Evolutionary conservation across 2,888 invertebrate species (phyloP).

Genomic region (Drosophila maculinotata): DNA sequence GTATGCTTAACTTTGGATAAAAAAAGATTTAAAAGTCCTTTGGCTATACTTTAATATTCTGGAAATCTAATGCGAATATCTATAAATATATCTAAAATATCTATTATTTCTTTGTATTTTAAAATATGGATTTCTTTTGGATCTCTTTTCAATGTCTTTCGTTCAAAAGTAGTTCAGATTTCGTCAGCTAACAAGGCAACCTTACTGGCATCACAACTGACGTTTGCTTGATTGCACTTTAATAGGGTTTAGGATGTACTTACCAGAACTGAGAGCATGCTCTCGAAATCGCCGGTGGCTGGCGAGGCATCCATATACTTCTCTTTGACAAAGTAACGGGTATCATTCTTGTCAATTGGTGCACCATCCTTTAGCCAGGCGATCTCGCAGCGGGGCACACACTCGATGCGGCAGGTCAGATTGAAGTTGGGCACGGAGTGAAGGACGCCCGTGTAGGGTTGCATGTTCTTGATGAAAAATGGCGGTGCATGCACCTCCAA

Average conservation of each 20-base stretch:
- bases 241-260: conserved; percentile 76
- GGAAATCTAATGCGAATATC: no score
- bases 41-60: no score
- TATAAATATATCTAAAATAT: no score
- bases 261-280: conserved; percentile 93
- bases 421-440: conserved; percentile 91
- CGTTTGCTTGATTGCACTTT: conserved; percentile 6
- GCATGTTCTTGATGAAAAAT: conserved; percentile 93
- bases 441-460: conserved; percentile 92
- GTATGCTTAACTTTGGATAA: no score
- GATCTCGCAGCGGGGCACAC: conserved; percentile 93
- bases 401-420: conserved; percentile 94
- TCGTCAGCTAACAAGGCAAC: neutral
- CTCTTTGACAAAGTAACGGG: conserved; percentile 89
- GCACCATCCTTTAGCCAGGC: conserved; percentile 93
- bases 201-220: neutral
- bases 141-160: no score
- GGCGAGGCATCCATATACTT: conserved; percentile 90
- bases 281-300: conserved; percentile 94
- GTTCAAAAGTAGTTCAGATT: no score
- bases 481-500: conserved; percentile 93
- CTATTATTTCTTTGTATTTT: no score
- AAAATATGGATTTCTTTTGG: no score
- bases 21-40: no score
- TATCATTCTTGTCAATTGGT: conserved; percentile 87